Evolutionary conservation across 2,113 vertebrate species (phyloP), one percentile per base, ranked within the genome.

Genomic region (Chlamydotis undulata): DNA sequence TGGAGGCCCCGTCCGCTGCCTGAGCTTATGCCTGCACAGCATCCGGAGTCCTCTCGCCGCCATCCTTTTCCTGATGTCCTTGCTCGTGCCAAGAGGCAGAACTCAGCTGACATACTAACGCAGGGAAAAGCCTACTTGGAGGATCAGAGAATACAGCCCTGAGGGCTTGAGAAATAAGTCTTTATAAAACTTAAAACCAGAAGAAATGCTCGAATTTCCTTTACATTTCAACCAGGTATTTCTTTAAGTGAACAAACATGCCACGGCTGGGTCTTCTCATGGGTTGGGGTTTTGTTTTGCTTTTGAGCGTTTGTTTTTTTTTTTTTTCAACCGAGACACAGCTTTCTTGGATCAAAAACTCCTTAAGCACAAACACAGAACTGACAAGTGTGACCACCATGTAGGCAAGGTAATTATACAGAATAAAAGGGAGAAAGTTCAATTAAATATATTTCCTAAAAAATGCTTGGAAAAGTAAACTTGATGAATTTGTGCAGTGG

Each of bases 151-250:
- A 68, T 12, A 55, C 26, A 50, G 69, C 64, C 81, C 65, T 1
- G 1, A 68, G 64, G 77, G 83, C 74, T 82, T 53, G 49, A 91
- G 90, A 92, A 96, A 64, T 65, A 75, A 71, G 23, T 39, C 86
- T 87, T 84, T 87, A 53, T 94, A 78, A 89, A 87, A 78, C 21
- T 12, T 45, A 57, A 90, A 35, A 90, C 85, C 64, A 75, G n/a
- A 90, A 93, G 14, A 95, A 92, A 89, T 68, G 49, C 60, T 84
- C 1, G 1, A 68, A 91, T 89, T 96, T 96, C 86, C 88, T 94
- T 93, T 93, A 90, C 68, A 18, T 94, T 96, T 95, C 56, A 83
- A 41, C 21, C 35, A 60, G 60, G 57, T 78, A 74, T 89, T 93
- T 90, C 53, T 87, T 83, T 70, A 77, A 90, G 76, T 73, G 64